A percentile compares a stretch with the other conserved stretches of the same genome.
Evolutionary conservation across 1,140 invertebrate genomes (phyloP).

Genomic region (Portunus trituberculatus): DNA sequence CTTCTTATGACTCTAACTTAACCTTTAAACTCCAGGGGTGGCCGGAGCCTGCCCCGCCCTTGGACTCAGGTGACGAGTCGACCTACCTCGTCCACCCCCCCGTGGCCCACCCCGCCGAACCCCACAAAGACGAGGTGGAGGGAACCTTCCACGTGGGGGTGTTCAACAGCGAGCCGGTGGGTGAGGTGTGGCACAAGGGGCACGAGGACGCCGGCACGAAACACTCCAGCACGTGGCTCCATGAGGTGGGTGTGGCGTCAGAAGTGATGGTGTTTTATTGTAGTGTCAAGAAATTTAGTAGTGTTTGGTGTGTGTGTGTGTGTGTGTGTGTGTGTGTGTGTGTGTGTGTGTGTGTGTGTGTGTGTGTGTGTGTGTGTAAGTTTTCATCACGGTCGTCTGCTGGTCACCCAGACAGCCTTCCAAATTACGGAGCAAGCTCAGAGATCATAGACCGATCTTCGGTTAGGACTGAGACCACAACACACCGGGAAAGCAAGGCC

Average conservation of each 20-base stretch:
- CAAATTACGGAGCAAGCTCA: too few relatives aligned
- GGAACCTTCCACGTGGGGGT: background rate
- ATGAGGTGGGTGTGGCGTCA: background rate
- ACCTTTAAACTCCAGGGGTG: background rate
- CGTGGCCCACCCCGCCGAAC: background rate
- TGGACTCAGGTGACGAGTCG: constrained; percentile 44
- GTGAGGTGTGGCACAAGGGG: background rate
- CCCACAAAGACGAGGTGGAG: background rate
- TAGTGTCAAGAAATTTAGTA: too few relatives aligned
- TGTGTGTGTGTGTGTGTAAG: too few relatives aligned
- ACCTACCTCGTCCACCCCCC: background rate
- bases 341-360: too few relatives aligned
- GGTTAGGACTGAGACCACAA: too few relatives aligned
- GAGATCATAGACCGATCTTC: too few relatives aligned
- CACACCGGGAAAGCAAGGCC: too few relatives aligned
- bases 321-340: too few relatives aligned
- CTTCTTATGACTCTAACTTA: background rate
- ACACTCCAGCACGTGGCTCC: background rate
- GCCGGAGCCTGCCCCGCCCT: background rate
- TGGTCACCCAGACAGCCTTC: too few relatives aligned
- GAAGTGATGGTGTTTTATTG: too few relatives aligned
- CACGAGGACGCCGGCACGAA: constrained; percentile 11
- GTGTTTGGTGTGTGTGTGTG: too few relatives aligned
- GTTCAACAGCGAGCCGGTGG: background rate
- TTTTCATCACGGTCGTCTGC: too few relatives aligned